Evolutionary conservation across 1,140 invertebrate genomes (phyloP).

Genomic region (Cydia pomonella): DNA sequence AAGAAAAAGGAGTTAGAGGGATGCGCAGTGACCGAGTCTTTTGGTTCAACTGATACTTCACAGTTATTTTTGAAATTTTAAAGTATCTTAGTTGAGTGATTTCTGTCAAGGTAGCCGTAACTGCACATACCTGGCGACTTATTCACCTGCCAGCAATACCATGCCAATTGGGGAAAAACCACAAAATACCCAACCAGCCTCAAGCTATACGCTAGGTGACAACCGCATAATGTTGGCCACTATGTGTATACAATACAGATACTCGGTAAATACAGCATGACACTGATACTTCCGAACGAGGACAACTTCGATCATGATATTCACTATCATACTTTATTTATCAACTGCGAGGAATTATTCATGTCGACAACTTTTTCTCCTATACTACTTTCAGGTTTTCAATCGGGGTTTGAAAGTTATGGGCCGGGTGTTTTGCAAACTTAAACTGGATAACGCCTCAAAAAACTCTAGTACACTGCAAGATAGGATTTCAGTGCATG

Average conservation of each 20-base stretch:
- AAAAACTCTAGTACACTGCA: too few relatives aligned
- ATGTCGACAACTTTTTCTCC: background rate
- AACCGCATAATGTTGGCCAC: constrained; percentile 52
- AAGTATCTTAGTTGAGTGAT: too few relatives aligned
- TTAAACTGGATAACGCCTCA: too few relatives aligned
- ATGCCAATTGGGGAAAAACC: constrained; percentile 69
- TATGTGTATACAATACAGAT: constrained; percentile 57
- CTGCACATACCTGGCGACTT: constrained; percentile 19
- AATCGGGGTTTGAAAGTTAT: too few relatives aligned
- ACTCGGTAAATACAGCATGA: constrained; percentile 50
- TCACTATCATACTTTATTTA: background rate
- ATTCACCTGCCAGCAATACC: constrained; percentile 41
- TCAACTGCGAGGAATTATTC: background rate
- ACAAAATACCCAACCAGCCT: constrained; percentile 68
- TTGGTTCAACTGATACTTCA: background rate
- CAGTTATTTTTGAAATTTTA: background rate
- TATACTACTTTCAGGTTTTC: background rate
- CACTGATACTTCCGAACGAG: constrained; percentile 49
- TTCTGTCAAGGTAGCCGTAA: background rate
- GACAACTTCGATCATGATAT: constrained; percentile 44
- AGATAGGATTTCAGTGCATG: too few relatives aligned
- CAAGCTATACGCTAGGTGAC: constrained; percentile 63
- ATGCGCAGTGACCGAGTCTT: background rate
- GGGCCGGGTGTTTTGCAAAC: too few relatives aligned
- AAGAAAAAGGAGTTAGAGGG: constrained; percentile 8